Evolutionary conservation across 2,797 vertebrate genomes (phyloP).

Genomic region (Hirundo rustica): DNA sequence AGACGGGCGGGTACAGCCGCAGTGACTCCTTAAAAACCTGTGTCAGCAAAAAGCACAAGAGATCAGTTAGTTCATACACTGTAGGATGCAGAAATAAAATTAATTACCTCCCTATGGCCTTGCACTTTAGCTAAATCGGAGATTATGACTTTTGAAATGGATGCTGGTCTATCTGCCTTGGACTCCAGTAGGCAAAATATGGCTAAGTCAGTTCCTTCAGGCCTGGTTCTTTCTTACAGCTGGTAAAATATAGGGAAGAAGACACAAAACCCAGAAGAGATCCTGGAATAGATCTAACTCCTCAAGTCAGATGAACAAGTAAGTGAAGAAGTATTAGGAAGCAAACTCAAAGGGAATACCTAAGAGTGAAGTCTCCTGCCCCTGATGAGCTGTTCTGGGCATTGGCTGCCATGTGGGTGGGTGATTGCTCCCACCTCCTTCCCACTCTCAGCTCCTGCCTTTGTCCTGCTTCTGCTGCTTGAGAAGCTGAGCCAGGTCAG

Average conservation of each 20-base stretch:
- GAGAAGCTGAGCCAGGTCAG: background rate
- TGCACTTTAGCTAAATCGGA: background rate
- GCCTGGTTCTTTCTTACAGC: background rate
- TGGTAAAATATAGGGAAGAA: background rate
- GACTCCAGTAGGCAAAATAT: background rate
- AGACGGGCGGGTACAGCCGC: slow-evolving; percentile 83
- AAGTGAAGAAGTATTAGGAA: background rate
- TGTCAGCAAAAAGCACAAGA: background rate
- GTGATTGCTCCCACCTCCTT: background rate
- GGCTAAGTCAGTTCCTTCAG: background rate
- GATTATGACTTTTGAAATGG: background rate
- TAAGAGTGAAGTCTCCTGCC: background rate
- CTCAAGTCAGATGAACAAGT: background rate
- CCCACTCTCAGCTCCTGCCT: background rate
- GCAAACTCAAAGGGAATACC: background rate
- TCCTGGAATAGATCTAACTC: background rate
- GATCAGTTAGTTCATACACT: background rate
- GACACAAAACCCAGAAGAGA: background rate
- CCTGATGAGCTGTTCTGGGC: background rate
- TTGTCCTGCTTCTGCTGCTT: slow-evolving; percentile 4
- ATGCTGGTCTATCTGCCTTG: background rate
- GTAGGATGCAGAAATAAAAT: background rate
- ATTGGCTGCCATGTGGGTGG: background rate
- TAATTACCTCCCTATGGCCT: background rate
- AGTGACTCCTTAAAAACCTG: slow-evolving; percentile 92